Evolutionary conservation across 2,888 invertebrate genomes (phyloP).

Genomic region (Ectemnius cavifrons): DNA sequence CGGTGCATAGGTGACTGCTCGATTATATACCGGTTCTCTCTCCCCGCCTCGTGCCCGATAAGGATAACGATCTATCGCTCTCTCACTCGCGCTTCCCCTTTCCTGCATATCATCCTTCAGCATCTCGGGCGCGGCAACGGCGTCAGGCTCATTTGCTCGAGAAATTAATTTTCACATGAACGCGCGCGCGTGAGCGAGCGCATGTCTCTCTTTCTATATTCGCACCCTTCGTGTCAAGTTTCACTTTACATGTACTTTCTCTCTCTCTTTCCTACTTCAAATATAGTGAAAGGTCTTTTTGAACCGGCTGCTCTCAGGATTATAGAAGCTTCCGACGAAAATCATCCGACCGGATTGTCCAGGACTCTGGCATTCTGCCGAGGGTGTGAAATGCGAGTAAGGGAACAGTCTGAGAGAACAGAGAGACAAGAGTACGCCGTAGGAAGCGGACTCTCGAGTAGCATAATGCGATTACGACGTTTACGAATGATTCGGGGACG

Average conservation of each 20-base stretch:
- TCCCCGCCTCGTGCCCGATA: constrained; percentile 25
- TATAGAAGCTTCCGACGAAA: constrained; percentile 35
- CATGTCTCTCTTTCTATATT: not conserved
- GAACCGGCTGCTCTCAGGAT: not conserved
- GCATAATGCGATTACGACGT: constrained; percentile 64
- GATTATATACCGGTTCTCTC: constrained; percentile 59
- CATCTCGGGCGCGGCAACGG: constrained; percentile 29
- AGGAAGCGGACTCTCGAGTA: constrained; percentile 35
- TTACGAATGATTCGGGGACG: constrained; percentile 63
- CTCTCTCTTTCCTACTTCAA: too few species aligned
- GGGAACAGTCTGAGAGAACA: constrained; percentile 23
- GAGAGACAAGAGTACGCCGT: constrained; percentile 15
- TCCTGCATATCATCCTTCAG: constrained; percentile 26
- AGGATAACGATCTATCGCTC: constrained; percentile 47
- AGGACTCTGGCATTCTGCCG: not conserved
- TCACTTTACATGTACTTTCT: not conserved
- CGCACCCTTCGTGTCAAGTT: not conserved
- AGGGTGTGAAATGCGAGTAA: constrained; percentile 48
- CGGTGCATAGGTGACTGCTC: constrained; percentile 59
- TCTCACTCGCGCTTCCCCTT: constrained; percentile 13
- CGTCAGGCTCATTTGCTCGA: constrained; percentile 34
- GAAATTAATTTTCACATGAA: constrained; percentile 36
- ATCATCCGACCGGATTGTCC: constrained; percentile 10
- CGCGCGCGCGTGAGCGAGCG: too few species aligned
- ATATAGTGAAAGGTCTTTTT: not conserved